These are phyloP conservation scores for Lepilemur septentrionalis DNA, from an alignment of 2,797 vertebrate genomes.

Conservation along the genomic window DNA sequence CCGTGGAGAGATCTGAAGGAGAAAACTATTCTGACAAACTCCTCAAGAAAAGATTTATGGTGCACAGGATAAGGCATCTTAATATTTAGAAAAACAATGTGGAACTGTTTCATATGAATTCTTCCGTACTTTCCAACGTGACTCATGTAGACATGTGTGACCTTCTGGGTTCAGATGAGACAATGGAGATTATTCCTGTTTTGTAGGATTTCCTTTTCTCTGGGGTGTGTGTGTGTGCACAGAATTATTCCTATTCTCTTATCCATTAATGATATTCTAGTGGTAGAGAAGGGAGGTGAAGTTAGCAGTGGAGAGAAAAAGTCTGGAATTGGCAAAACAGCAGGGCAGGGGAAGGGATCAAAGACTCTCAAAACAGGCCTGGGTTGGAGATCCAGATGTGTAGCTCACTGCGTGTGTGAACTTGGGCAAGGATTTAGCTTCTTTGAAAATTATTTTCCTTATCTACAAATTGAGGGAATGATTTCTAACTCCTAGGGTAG, in stretches of 20 bases:
- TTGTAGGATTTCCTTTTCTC: neutral
- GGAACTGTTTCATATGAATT: neutral
- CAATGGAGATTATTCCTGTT: neutral
- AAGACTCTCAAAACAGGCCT: neutral
- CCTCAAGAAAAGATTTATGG: neutral
- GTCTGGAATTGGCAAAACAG: neutral
- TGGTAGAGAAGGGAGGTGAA: neutral
- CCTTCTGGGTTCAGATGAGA: constrained; percentile 44
- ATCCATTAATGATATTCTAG: neutral
- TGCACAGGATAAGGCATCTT: neutral
- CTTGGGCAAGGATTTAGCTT: neutral
- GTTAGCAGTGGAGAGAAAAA: neutral
- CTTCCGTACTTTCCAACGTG: constrained; percentile 24
- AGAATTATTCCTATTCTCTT: neutral
- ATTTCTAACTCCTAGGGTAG: neutral
- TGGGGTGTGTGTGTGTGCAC: neutral
- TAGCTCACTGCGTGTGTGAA: neutral
- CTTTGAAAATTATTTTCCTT: neutral
- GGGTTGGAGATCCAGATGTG: neutral
- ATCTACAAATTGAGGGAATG: neutral
- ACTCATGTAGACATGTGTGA: neutral
- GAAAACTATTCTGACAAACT: neutral
- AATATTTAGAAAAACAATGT: constrained; percentile 18
- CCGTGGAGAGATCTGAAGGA: neutral
- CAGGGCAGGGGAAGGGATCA: neutral